phyloP scores from a whole-genome alignment of 2,888 invertebrate species.

The Coenonympha arcania region DNA sequence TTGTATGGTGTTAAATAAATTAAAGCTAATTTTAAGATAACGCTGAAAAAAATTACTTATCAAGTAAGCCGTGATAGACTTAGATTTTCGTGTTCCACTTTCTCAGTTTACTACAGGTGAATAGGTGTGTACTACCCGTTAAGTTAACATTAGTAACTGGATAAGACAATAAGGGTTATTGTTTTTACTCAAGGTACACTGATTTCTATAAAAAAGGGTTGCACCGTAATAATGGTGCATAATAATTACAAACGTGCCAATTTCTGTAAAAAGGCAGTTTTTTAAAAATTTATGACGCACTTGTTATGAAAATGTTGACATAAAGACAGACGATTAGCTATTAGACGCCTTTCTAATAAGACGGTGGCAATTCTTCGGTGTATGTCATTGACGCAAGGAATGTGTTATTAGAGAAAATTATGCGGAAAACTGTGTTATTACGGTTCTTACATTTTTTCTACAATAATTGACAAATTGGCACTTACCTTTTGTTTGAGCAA shows the following conservation, averaged over 20 bases:
- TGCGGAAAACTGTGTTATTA: slow-evolving; percentile 2
- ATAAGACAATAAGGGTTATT: too few relatives aligned
- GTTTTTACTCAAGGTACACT: too few relatives aligned
- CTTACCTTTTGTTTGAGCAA: not conserved
- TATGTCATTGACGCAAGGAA: slow-evolving; percentile 26
- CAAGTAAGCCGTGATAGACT: too few relatives aligned
- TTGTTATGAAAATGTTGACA: slow-evolving; percentile 33
- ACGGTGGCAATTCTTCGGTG: slow-evolving; percentile 25
- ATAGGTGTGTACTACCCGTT: not conserved
- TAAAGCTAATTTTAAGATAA: too few relatives aligned
- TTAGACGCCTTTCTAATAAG: slow-evolving; percentile 20
- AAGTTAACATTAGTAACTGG: not conserved
- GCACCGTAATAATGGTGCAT: too few relatives aligned
- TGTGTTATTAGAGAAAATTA: slow-evolving; percentile 27
- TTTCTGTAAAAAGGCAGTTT: not conserved
- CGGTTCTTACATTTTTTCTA: slow-evolving; percentile 9
- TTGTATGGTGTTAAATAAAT: too few relatives aligned
- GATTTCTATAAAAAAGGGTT: too few relatives aligned
- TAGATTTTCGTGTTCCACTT: too few relatives aligned
- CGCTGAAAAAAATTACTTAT: too few relatives aligned
- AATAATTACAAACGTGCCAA: too few relatives aligned
- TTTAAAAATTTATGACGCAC: slow-evolving; percentile 14
- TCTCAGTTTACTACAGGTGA: not conserved
- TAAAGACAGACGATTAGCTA: slow-evolving; percentile 26
- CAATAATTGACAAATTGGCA: slow-evolving; percentile 21